Base-by-base conservation (phyloP, 2,888 invertebrate genomes). In the Chymomyza fuscimana region DNA sequence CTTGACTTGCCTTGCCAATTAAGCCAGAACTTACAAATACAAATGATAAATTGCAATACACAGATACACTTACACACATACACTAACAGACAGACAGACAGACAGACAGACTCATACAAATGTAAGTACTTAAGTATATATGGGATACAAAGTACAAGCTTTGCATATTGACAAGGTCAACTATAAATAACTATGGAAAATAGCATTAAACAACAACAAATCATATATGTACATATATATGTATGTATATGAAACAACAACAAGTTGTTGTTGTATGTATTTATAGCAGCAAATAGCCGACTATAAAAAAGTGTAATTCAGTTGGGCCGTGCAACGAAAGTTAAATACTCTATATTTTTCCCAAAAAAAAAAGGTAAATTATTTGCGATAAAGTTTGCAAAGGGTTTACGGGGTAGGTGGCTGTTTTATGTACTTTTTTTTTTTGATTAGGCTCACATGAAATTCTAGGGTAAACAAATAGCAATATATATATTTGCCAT, bases 171-270 rank as follows among this genome's bases (percentile, higher is more conserved):
- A 29, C 79, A 80, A 80, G 79, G 82, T 83, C 87, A 75, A 69
- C 87, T 83, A 83, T 72, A 83, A 83, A 83, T 83, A 83, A 83
- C 76, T 85, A 86, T 87, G 87, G 82, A 83, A 81, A 46, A 46
- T 12, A 46, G 40, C 40, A 46, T 77, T 73, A 46, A 46, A 46
- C 40, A 46, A 46, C 40, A 46, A 46, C 40, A 83, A 75, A 82
- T 75, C 87, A 82, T 74, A 60, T 32, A 32, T 4, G 5, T 32
- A 6, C 7, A 7, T 32, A 5, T 32, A 4, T 32, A 32, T 7
- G 32, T 32, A 32, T 32, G 2, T 32, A 32, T 54, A 52, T 59
- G 59, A 65, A 73, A 65, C 68, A 69, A 59, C 51, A 76, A 67
- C 22, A 78, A 32, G 25, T 25, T 25, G 25, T 70, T n/a, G n/a